phyloP scores from a whole-genome alignment of 2,888 invertebrate species.

The Colletes collaris region DNA sequence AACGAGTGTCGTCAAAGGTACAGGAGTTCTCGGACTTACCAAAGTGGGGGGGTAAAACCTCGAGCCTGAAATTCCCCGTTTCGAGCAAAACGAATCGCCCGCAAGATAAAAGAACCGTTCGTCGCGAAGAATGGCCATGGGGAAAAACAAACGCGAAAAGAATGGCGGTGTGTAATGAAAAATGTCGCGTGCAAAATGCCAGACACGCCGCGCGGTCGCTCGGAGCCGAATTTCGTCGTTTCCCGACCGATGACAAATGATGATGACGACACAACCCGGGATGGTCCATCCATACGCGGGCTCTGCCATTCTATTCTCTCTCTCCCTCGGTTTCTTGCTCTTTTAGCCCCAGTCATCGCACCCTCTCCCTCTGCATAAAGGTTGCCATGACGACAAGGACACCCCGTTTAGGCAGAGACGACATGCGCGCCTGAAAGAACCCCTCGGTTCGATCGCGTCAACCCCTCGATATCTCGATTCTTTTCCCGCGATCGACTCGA shows the following conservation, averaged over 20 bases:
- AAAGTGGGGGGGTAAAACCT: no score
- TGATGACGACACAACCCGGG: conserved; percentile 46
- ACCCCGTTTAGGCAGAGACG: conserved; percentile 72
- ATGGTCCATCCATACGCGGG: conserved; percentile 7
- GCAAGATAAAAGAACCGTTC: not conserved
- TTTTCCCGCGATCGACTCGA: conserved; percentile 53
- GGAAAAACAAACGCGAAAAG: conserved; percentile 5
- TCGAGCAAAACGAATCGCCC: not conserved
- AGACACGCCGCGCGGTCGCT: conserved; percentile 7
- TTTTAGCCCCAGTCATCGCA: conserved; percentile 10
- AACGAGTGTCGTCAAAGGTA: no score
- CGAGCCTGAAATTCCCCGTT: not conserved
- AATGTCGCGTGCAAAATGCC: conserved; percentile 32
- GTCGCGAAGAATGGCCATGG: not conserved
- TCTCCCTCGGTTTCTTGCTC: not conserved
- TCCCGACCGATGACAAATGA: conserved; percentile 58
- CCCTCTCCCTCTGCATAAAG: conserved; percentile 46
- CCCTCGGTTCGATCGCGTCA: conserved; percentile 66
- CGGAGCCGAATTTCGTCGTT: conserved; percentile 41
- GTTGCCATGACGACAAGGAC: conserved; percentile 77
- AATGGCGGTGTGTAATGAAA: conserved; percentile 29
- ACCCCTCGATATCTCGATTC: conserved; percentile 65
- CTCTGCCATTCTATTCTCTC: not conserved
- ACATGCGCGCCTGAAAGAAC: conserved; percentile 70
- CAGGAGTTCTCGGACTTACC: no score